These are phyloP conservation scores for Eleutherodactylus coqui DNA, from an alignment of 2,797 vertebrate genomes.

Conservation along the genomic window DNA sequence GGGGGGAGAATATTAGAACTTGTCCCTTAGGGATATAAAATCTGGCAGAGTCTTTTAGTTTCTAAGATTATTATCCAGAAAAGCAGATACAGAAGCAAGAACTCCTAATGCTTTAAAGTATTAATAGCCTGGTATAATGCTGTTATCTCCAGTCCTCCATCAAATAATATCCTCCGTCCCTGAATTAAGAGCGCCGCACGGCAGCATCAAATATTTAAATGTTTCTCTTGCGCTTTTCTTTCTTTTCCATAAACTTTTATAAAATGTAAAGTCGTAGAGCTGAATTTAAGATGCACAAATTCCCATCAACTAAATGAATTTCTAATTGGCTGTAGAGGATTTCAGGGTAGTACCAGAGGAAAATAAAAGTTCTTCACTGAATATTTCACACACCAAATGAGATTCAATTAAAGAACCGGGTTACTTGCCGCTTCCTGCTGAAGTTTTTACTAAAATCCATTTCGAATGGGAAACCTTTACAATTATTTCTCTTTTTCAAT, in stretches of 20 bases:
- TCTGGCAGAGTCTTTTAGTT: not conserved
- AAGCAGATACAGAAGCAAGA: not conserved
- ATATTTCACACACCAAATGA: not conserved
- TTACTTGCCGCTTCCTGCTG: not conserved
- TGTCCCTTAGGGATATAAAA: not conserved
- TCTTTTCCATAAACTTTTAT: constrained; percentile 27
- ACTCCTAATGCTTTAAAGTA: not conserved
- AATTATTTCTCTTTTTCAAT: not conserved
- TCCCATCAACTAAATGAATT: constrained; percentile 3
- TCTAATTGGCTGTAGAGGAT: constrained; percentile 4
- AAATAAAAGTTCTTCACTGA: not conserved
- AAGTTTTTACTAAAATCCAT: not conserved
- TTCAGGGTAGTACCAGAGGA: not conserved
- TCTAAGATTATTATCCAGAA: not conserved
- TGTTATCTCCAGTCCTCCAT: constrained; percentile 9
- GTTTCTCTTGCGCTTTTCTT: not conserved
- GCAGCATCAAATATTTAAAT: constrained; percentile 25
- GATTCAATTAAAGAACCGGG: constrained; percentile 27
- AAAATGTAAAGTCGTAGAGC: constrained; percentile 7
- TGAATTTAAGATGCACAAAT: not conserved
- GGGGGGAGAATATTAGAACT: not conserved
- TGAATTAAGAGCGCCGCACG: not conserved
- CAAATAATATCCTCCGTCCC: constrained; percentile 8
- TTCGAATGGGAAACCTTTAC: not conserved
- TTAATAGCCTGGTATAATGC: not conserved